These are phyloP conservation scores for Uromys caudimaculatus DNA, from an alignment of 2,797 vertebrate species.

Conservation along the genomic window DNA sequence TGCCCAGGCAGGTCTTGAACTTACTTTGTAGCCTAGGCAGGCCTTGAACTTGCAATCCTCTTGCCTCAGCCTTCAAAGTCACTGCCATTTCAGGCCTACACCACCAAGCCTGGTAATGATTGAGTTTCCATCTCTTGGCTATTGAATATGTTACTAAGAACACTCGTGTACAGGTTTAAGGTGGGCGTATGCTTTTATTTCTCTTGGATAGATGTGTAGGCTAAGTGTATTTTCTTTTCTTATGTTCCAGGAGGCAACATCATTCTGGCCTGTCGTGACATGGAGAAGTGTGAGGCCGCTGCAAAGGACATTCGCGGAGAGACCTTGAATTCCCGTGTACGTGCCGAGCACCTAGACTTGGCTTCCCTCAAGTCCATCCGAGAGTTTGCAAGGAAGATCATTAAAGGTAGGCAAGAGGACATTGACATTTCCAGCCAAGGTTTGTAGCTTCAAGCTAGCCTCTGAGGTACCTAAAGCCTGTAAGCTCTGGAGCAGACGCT, in stretches of 20 bases:
- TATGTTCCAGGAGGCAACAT: conserved; percentile 88
- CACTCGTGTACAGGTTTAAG: not conserved
- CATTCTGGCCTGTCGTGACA: conserved; percentile 93
- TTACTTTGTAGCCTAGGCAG: not conserved
- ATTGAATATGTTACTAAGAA: not conserved
- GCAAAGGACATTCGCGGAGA: conserved; percentile 91
- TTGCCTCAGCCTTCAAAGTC: not conserved
- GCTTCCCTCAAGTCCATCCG: conserved; percentile 91
- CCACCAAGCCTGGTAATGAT: not conserved
- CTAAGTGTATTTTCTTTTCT: not conserved
- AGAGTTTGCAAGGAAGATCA: conserved; percentile 89
- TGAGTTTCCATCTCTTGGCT: not conserved
- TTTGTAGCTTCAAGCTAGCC: not conserved
- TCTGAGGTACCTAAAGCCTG: not conserved
- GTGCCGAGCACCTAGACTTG: conserved; percentile 88
- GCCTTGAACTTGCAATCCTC: not conserved
- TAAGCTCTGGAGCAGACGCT: not conserved
- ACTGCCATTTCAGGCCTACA: not conserved
- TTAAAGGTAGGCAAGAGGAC: conserved; percentile 81
- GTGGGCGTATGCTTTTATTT: not conserved
- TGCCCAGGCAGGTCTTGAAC: not conserved
- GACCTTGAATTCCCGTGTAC: conserved; percentile 89
- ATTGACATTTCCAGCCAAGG: rapidly evolving
- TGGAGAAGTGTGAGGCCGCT: conserved; percentile 91
- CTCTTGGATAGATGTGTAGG: not conserved